Evolutionary conservation across 1,140 invertebrate genomes (phyloP).

Genomic region (Pogonomyrmex barbatus): DNA sequence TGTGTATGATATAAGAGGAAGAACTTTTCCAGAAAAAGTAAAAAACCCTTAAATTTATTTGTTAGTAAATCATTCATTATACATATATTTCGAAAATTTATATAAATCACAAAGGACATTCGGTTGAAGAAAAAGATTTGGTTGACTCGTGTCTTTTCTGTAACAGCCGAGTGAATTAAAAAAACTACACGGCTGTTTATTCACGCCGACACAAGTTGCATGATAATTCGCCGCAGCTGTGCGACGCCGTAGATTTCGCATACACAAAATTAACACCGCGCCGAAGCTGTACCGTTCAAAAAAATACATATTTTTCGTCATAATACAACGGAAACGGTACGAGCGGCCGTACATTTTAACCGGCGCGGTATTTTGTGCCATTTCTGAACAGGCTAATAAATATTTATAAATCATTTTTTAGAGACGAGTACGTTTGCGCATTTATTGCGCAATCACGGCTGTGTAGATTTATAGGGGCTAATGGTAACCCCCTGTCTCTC

Average conservation of each 20-base stretch:
- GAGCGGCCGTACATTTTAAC: constrained; percentile 37
- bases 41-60: not conserved
- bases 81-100: constrained; percentile 3
- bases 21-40: not conserved
- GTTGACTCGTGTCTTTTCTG: constrained; percentile 15
- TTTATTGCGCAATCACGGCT: constrained; percentile 69
- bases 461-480: constrained; percentile 66
- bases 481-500: constrained; percentile 41
- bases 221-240: constrained; percentile 40
- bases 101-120: not conserved
- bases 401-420: constrained; percentile 66
- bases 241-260: constrained; percentile 41
- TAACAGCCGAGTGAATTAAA: constrained; percentile 3
- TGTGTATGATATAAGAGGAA: not conserved
- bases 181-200: constrained; percentile 16
- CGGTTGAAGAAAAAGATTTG: not conserved
- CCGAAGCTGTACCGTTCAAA: constrained; percentile 11
- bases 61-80: not conserved
- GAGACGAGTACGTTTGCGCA: constrained; percentile 38
- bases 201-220: constrained; percentile 37
- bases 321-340: constrained; percentile 35
- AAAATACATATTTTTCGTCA: constrained; percentile 34
- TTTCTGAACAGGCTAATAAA: constrained; percentile 59
- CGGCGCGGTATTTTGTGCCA: constrained; percentile 34
- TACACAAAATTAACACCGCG: constrained; percentile 49